A percentile compares a stretch with the other conserved stretches of the same genome.
phyloP scores from a whole-genome alignment of 1,140 invertebrate species.

The Monomorium pharaonis region DNA sequence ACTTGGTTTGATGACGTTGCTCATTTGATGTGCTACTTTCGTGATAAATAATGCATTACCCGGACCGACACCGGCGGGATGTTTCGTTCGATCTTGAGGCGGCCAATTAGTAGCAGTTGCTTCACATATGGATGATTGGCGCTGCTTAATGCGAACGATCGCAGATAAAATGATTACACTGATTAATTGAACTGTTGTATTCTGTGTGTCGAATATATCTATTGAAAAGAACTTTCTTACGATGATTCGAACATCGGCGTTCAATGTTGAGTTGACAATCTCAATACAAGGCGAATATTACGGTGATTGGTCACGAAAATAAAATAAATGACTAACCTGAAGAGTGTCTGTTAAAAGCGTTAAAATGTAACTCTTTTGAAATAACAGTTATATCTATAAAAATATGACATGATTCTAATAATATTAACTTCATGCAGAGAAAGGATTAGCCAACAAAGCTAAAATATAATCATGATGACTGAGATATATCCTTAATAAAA shows the following conservation, averaged over 20 bases:
- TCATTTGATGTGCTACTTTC: conserved; percentile 43
- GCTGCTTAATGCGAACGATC: conserved; percentile 16
- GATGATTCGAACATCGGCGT: background rate
- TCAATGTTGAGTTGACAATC: background rate
- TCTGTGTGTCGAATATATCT: background rate
- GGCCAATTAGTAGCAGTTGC: conserved; percentile 18
- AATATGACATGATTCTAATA: background rate
- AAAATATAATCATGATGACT: too few relatives aligned
- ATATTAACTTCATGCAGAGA: background rate
- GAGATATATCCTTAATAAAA: too few relatives aligned
- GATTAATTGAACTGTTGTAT: conserved; percentile 12
- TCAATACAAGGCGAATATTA: background rate
- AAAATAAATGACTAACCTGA: background rate
- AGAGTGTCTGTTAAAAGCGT: background rate
- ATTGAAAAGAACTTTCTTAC: conserved; percentile 15
- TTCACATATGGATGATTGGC: conserved; percentile 14
- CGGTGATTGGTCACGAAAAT: background rate
- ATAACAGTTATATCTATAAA: background rate
- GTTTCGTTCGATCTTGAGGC: background rate
- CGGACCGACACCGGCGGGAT: background rate
- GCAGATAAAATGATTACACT: conserved; percentile 10
- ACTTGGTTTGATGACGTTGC: conserved; percentile 30
- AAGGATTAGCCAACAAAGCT: too few relatives aligned
- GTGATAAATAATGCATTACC: conserved; percentile 44
- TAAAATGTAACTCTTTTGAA: background rate